A percentile compares a stretch with the other conserved stretches of the same genome.
Evolutionary conservation across 2,113 vertebrate species (phyloP).

Genomic region (Crotalus viridis): DNA sequence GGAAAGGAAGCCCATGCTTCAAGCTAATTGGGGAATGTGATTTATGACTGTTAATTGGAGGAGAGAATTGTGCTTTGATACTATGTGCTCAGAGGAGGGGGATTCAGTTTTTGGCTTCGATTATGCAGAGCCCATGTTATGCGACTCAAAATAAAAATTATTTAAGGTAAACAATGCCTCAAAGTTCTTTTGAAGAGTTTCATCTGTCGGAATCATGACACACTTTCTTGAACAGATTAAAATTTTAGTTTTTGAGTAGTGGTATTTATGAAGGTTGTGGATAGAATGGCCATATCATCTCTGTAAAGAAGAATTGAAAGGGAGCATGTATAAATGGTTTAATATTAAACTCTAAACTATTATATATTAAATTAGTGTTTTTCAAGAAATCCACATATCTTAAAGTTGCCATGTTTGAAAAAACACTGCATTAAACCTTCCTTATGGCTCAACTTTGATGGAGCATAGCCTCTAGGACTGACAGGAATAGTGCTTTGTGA

Average conservation of each 20-base stretch:
- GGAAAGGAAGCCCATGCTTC: too few species aligned
- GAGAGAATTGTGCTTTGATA: too few species aligned
- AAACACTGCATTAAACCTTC: neutral
- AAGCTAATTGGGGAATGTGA: too few species aligned
- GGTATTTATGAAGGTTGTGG: neutral
- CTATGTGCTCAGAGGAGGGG: too few species aligned
- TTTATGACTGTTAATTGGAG: too few species aligned
- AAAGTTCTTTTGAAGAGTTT: too few species aligned
- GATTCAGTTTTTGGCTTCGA: too few species aligned
- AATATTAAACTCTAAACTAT: neutral
- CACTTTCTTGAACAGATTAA: neutral
- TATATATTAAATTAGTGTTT: neutral
- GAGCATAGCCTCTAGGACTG: neutral
- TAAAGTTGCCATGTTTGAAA: neutral
- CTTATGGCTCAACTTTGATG: neutral
- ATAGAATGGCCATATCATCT: neutral
- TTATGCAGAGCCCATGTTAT: too few species aligned
- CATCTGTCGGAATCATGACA: too few species aligned
- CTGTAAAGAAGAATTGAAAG: neutral
- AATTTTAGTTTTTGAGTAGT: neutral
- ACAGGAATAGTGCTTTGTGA: neutral
- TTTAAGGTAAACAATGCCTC: too few species aligned
- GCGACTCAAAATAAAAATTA: too few species aligned
- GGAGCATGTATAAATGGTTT: neutral
- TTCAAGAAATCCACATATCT: neutral